Evolutionary conservation across 2,888 invertebrate species (phyloP), one percentile per base, ranked within the genome.

Genomic region (Heliothis peltigera): DNA sequence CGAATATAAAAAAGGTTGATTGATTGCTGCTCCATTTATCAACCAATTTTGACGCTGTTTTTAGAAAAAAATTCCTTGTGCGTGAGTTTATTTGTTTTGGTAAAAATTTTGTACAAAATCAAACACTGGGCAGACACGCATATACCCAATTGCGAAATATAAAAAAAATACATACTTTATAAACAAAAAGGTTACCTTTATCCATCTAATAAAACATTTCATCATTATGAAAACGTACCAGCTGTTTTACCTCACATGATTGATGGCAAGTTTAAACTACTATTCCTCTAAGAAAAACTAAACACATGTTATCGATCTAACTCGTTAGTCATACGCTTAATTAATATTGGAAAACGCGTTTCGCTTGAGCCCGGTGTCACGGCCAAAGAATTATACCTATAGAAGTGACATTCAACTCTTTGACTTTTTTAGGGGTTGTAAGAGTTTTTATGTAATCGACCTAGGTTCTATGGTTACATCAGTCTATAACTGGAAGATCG

Each of bases 311-410:
- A n/a, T 43, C 19, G 61, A 46, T 39, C 8, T 15, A 4, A 15
- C 22, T 28, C 28, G 17, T 48, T 35, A 52, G 19, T 53, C 32
- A 53, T 61, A 42, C 42, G 42, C 2, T 28, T 51, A 57, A 68
- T 58, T 39, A 28, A 39, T 58, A 39, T 39, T 53, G 17, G n/a
- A 18, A 70, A 67, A 48, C 63, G 32, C 62, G 70, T 70, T 47
- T 43, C 21, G 18, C 12, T 62, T 35, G 63, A 52, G 63, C 47
- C 18, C 48, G 35, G 19, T 54, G 43, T 54, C 67, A 63, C 1
- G 43, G 71, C 6, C 35, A 35, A 35, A 35, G 35, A 35, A 35
- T 35, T 15, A 15, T 15, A 35, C 35, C 15, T 35, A 1, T 15
- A 35, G 15, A 12, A 12, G 15, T 35, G 35, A 35, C 35, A 2